phyloP scores from a whole-genome alignment of 2,888 invertebrate species.

The Brachyopa scutellaris region DNA sequence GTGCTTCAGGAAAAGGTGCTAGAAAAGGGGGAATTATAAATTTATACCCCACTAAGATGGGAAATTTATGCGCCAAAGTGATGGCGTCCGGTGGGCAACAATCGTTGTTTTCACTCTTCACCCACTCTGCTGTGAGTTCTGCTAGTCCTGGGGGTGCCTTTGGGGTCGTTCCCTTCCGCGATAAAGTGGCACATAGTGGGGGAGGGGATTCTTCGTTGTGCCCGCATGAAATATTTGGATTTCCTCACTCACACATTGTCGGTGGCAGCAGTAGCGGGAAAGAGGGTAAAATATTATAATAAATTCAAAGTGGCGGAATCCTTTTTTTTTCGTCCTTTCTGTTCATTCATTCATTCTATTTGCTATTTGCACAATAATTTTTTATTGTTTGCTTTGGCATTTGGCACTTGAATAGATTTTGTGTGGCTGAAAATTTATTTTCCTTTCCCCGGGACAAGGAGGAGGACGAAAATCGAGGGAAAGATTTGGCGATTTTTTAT shows the following conservation, averaged over 20 bases:
- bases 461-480: slow-evolving; percentile 20
- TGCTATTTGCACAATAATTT: slow-evolving; percentile 72
- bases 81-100: slow-evolving; percentile 47
- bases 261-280: too few species aligned
- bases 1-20: slow-evolving; percentile 18
- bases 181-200: neutral
- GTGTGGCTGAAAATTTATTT: slow-evolving; percentile 66
- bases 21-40: slow-evolving; percentile 52
- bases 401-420: slow-evolving; percentile 72
- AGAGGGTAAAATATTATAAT: slow-evolving; percentile 59
- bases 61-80: slow-evolving; percentile 64
- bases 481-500: slow-evolving; percentile 36
- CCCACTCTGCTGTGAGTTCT: slow-evolving; percentile 30
- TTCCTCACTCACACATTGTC: slow-evolving; percentile 13
- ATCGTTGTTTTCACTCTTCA: slow-evolving; percentile 17
- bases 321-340: slow-evolving; percentile 49
- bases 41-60: slow-evolving; percentile 52
- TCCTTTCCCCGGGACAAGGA: slow-evolving; percentile 16
- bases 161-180: neutral
- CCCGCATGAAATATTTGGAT: slow-evolving; percentile 56
- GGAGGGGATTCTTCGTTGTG: neutral
- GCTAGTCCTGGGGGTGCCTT: slow-evolving; percentile 53
- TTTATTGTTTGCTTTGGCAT: slow-evolving; percentile 72
- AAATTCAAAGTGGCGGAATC: slow-evolving; percentile 66
- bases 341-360: slow-evolving; percentile 59